Evolutionary conservation across 2,888 invertebrate genomes (phyloP).

Genomic region (Patella pellucida): DNA sequence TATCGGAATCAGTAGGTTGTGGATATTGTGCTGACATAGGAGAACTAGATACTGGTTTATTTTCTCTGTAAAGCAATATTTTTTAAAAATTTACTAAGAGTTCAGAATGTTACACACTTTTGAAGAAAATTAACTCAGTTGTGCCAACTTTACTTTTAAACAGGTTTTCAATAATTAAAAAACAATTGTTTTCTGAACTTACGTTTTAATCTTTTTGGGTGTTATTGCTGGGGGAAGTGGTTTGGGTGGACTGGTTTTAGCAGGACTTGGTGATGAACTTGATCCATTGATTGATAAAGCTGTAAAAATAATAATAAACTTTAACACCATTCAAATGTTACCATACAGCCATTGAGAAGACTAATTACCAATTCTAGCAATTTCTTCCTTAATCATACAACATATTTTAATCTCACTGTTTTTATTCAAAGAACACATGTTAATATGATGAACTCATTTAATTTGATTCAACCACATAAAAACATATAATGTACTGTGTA

Average conservation of each 20-base stretch:
- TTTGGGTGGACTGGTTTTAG: conserved; percentile 34
- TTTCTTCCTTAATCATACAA: no score
- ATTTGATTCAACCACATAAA: no score
- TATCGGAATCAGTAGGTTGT: conserved; percentile 50
- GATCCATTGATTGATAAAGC: conserved; percentile 53
- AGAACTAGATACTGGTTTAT: conserved; percentile 51
- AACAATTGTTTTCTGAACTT: conserved; percentile 28
- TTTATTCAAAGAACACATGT: no score
- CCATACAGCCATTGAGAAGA: no score
- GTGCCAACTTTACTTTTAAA: no score
- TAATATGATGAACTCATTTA: no score
- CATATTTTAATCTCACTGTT: no score
- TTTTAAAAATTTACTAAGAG: not conserved
- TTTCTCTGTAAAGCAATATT: conserved; percentile 41
- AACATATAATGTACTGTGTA: no score
- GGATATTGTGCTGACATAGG: conserved; percentile 55
- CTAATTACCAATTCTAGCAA: no score
- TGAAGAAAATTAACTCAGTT: not conserved
- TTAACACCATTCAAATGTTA: no score
- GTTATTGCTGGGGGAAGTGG: conserved; percentile 54
- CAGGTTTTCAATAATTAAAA: no score
- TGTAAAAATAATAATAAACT: conserved; percentile 29
- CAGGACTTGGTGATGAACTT: conserved; percentile 33
- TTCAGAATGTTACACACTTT: not conserved
- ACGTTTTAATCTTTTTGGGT: conserved; percentile 58